A percentile compares a stretch with the other conserved stretches of the same genome.
These are phyloP conservation scores for Chaetorhynchus papuensis DNA, from an alignment of 2,113 vertebrate species.

Conservation along the genomic window DNA sequence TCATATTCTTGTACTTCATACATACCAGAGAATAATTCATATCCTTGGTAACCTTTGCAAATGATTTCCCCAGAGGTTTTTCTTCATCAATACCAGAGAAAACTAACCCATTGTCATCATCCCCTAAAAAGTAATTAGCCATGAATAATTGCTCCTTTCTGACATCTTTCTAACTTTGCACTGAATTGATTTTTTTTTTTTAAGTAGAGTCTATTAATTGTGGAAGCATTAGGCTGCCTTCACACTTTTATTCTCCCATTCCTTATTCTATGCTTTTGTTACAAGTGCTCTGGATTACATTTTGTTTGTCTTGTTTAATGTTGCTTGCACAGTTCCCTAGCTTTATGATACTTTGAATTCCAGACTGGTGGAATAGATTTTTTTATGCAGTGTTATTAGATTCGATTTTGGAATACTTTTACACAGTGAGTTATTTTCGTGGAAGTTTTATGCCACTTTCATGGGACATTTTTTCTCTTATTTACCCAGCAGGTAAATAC, in stretches of 20 bases:
- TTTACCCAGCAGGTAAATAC: constrained; percentile 15
- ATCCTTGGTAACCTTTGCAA: constrained; percentile 78
- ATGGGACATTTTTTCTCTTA: constrained; percentile 24
- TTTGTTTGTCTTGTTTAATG: constrained; percentile 61
- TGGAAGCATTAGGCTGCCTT: constrained; percentile 50
- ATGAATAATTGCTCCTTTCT: constrained; percentile 74
- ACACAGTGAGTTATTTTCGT: constrained; percentile 59
- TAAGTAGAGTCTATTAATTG: constrained; percentile 71
- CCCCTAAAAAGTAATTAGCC: constrained; percentile 79
- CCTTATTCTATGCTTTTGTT: constrained; percentile 60
- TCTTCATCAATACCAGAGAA: constrained; percentile 74
- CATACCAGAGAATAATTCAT: constrained; percentile 74
- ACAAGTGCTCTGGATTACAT: constrained; percentile 41
- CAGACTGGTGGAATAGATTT: constrained; percentile 68
- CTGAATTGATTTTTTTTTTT: constrained; percentile 73
- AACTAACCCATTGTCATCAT: constrained; percentile 76
- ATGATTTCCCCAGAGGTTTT: constrained; percentile 76
- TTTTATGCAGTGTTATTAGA: constrained; percentile 64
- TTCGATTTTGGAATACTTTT: constrained; percentile 72
- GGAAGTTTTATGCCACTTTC: constrained; percentile 32
- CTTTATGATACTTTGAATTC: constrained; percentile 69
- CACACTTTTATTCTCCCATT: constrained; percentile 57
- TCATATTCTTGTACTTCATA: constrained; percentile 63
- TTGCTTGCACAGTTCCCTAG: constrained; percentile 30
- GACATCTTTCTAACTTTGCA: constrained; percentile 70